Conservation (phyloP, 2,888 invertebrate genomes). For the Aquatica leii region DNA sequence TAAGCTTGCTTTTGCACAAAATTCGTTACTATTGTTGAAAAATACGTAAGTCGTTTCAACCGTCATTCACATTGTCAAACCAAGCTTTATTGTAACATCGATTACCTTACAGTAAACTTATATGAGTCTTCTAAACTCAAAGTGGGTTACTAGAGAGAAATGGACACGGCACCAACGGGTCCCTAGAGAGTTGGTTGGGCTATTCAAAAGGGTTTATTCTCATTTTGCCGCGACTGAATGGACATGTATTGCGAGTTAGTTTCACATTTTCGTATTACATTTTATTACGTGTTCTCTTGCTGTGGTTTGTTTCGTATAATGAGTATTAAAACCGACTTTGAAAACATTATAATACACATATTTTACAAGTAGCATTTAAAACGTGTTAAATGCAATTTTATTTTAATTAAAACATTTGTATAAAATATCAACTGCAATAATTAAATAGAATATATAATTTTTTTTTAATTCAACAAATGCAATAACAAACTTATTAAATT, state of each 20-base stretch:
- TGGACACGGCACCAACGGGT: slow-evolving; percentile 34
- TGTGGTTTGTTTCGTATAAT: slow-evolving; percentile 32
- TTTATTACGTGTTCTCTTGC: slow-evolving; percentile 36
- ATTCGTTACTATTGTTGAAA: slow-evolving; percentile 12
- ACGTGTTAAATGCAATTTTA: too few species aligned
- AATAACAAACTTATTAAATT: too few species aligned
- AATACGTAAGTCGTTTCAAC: slow-evolving; percentile 18
- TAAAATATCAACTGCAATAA: too few species aligned
- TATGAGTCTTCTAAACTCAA: slow-evolving; percentile 34
- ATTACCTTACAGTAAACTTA: slow-evolving; percentile 31
- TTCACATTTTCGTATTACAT: slow-evolving; percentile 36
- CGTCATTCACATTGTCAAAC: slow-evolving; percentile 24
- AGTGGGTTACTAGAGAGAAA: slow-evolving; percentile 32
- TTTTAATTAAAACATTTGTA: too few species aligned
- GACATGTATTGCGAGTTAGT: slow-evolving; percentile 36
- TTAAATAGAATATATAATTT: too few species aligned
- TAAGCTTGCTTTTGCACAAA: background rate
- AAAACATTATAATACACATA: slow-evolving; percentile 7
- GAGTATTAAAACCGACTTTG: slow-evolving; percentile 22
- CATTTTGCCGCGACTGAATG: slow-evolving; percentile 33
- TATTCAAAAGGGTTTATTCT: slow-evolving; percentile 39
- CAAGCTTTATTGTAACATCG: slow-evolving; percentile 31
- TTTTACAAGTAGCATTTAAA: too few species aligned
- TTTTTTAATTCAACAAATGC: too few species aligned
- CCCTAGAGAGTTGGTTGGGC: slow-evolving; percentile 32